These are phyloP conservation scores for Eretmochelys imbricata DNA, from an alignment of 2,113 vertebrate genomes.

Conservation along the genomic window DNA sequence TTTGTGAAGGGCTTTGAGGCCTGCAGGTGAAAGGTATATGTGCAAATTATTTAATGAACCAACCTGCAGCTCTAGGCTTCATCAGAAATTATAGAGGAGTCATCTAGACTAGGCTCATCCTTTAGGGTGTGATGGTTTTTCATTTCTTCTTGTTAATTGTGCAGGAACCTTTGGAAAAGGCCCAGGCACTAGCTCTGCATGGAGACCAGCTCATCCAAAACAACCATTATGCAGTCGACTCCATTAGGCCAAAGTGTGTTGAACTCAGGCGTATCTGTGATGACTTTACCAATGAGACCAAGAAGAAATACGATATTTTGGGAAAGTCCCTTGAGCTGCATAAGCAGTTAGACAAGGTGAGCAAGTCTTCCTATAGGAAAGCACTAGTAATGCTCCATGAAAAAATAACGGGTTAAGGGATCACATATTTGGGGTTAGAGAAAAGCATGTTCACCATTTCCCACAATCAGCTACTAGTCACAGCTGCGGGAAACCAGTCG, in stretches of 20 bases:
- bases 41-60: neutral
- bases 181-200: conserved; percentile 87
- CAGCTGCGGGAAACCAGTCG: neutral
- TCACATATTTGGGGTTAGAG: neutral
- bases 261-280: conserved; percentile 93
- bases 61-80: neutral
- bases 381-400: neutral
- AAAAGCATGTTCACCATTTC: neutral
- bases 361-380: neutral
- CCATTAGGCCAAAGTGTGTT: conserved; percentile 92
- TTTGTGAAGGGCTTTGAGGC: neutral
- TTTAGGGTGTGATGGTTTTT: neutral
- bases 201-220: conserved; percentile 96
- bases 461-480: neutral
- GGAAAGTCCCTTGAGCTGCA: conserved; percentile 91
- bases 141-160: conserved; percentile 14
- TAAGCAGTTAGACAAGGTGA: conserved; percentile 90
- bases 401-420: neutral
- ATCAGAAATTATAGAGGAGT: neutral
- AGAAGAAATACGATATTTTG: conserved; percentile 89
- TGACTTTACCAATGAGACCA: conserved; percentile 91
- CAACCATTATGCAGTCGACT: conserved; percentile 92
- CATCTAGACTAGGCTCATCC: neutral
- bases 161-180: conserved; percentile 89
- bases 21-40: neutral